Percentiles rank a stretch among this genome's conserved stretches.
These are phyloP conservation scores for Coturnix japonica DNA, from an alignment of 2,113 vertebrate genomes.

Conservation along the genomic window DNA sequence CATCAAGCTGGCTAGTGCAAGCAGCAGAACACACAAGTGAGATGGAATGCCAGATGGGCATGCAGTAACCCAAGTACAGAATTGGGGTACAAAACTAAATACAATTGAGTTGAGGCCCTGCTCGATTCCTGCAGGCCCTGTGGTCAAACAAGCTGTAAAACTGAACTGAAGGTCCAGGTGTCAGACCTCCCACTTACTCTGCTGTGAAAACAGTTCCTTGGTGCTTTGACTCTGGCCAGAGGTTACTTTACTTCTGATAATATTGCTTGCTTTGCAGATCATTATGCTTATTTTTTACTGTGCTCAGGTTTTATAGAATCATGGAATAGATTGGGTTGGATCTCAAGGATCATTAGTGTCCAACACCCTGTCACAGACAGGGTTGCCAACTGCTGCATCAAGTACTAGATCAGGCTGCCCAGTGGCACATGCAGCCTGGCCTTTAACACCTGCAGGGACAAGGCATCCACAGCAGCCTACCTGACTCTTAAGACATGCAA, in stretches of 20 bases:
- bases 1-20: not conserved
- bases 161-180: not conserved
- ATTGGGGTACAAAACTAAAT: not conserved
- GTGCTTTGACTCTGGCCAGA: not conserved
- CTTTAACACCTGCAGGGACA: too few relatives aligned
- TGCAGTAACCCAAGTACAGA: accelerated
- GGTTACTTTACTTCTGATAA: not conserved
- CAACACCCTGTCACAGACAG: too few relatives aligned
- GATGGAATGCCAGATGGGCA: not conserved
- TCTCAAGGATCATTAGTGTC: too few relatives aligned
- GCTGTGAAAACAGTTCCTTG: not conserved
- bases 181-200: not conserved
- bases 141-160: not conserved
- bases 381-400: too few relatives aligned
- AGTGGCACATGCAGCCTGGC: too few relatives aligned
- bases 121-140: not conserved
- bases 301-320: not conserved
- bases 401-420: too few relatives aligned
- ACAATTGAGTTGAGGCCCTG: not conserved
- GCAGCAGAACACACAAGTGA: accelerated
- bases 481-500: not conserved
- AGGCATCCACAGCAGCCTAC: not conserved
- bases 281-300: not conserved
- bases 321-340: too few relatives aligned
- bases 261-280: not conserved